phyloP scores from a whole-genome alignment of 1,140 invertebrate species.

The Drosophila sechellia region DNA sequence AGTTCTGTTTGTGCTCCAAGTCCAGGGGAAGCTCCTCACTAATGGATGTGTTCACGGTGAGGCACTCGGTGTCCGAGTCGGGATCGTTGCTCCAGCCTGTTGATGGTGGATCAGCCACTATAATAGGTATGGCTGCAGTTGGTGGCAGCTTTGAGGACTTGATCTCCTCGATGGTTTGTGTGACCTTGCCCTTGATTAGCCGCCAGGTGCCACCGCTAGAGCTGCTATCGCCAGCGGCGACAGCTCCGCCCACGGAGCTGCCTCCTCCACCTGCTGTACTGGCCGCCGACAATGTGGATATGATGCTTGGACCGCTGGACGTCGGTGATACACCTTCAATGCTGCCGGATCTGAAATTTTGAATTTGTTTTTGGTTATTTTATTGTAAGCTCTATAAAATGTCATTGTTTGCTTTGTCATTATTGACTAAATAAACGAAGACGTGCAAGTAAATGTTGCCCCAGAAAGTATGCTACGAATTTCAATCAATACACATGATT shows the following conservation, averaged over 20 bases:
- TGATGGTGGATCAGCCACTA: slow-evolving; percentile 53
- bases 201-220: slow-evolving; percentile 77
- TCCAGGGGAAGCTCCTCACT: slow-evolving; percentile 65
- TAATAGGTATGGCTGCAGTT: slow-evolving; percentile 55
- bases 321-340: slow-evolving; percentile 75
- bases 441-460: background rate
- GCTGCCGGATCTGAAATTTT: slow-evolving; percentile 72
- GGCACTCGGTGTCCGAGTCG: slow-evolving; percentile 74
- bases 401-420: background rate
- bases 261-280: slow-evolving; percentile 20
- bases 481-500: background rate
- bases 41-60: slow-evolving; percentile 64
- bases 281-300: slow-evolving; percentile 60
- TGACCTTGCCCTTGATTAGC: slow-evolving; percentile 82
- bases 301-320: slow-evolving; percentile 62
- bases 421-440: background rate
- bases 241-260: background rate
- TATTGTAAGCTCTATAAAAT: background rate
- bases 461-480: slow-evolving; percentile 22
- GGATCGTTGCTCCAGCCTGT: slow-evolving; percentile 63
- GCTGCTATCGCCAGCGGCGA: slow-evolving; percentile 22
- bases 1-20: slow-evolving; percentile 55
- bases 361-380: slow-evolving; percentile 25
- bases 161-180: slow-evolving; percentile 83
- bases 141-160: slow-evolving; percentile 77